These are phyloP conservation scores for Parnassius glacialis DNA, from an alignment of 2,888 invertebrate genomes.

Conservation along the genomic window DNA sequence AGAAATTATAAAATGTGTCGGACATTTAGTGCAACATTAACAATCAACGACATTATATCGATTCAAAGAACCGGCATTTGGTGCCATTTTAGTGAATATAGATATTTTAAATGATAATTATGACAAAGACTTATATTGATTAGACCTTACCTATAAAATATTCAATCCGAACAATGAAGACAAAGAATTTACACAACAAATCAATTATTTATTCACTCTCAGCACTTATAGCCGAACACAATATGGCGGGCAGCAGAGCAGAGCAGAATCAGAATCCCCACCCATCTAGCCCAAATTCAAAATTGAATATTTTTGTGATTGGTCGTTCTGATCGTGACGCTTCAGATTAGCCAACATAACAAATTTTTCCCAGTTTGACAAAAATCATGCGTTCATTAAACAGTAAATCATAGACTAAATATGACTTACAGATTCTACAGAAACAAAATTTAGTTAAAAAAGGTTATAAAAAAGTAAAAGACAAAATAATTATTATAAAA, in stretches of 20 bases:
- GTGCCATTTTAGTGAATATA: conserved; percentile 26
- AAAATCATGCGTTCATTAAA: conserved; percentile 22
- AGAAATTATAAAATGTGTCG: conserved; percentile 20
- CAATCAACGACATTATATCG: conserved; percentile 29
- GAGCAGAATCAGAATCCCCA: conserved; percentile 61
- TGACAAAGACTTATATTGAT: conserved; percentile 67
- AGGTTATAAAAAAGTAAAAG: no score
- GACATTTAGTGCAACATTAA: conserved; percentile 25
- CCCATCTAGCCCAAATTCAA: conserved; percentile 71
- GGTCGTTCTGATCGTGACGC: conserved; percentile 62
- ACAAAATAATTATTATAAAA: no score
- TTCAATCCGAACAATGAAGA: conserved; percentile 67
- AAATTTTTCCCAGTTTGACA: not conserved
- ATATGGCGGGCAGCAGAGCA: conserved; percentile 78
- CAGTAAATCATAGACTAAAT: not conserved
- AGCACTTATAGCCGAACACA: conserved; percentile 78
- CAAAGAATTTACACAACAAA: conserved; percentile 70
- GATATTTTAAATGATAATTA: conserved; percentile 33
- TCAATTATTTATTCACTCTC: conserved; percentile 62
- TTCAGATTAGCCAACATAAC: conserved; percentile 56
- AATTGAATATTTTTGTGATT: conserved; percentile 66
- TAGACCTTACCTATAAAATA: conserved; percentile 62
- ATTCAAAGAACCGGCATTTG: conserved; percentile 44
- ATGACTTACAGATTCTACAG: no score
- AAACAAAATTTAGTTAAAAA: no score